Base-by-base conservation (phyloP, 1,140 invertebrate species). In the Nebria ingens region DNA sequence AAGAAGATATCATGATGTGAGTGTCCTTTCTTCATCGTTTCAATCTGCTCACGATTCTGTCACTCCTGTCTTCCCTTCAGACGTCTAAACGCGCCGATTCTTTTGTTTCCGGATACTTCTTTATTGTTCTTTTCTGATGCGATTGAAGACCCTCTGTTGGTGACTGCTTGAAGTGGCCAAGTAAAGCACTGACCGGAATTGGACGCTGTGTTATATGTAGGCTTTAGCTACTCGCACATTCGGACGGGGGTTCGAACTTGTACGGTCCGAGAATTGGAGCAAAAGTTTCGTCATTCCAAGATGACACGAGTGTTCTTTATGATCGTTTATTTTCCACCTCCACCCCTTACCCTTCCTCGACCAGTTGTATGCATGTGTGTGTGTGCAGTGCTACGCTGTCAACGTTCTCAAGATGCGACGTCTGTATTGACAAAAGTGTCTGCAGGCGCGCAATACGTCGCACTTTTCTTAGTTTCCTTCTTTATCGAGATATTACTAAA, bases 221-320 rank as follows among this genome's bases (percentile, higher is more conserved):
- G n/a, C 6, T n/a, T 34, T 6, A 34, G 25, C 25, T 6, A 34
- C 25, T n/a, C n/a, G n/a, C n/a, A n/a, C n/a, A n/a, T n/a, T n/a
- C n/a, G n/a, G n/a, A n/a, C n/a, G n/a, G n/a, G n/a, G n/a, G 25
- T 9, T n/a, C n/a, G 25, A 34, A 34, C 25, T 34, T 34, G 6
- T 34, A 34, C 6, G 6, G 25, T 34, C 25, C 25, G 52, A 54
- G 22, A 54, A 54, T 54, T 54, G 52, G 52, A 54, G 52, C 52
- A 54, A 54, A 53, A 54, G 52, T 54, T 54, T 54, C 52, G 52
- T 54, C 52, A 54, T 54, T 54, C 29, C 52, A 19, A 38, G 22
- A 54, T 54, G 52, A 54, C 52, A 54, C 52, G 29, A 54, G 52
- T 54, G 52, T 22, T 54, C 52, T 54, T 54, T 54, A 54, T 54